phyloP scores from a whole-genome alignment of 2,113 vertebrate genomes.

The Elaphurus davidianus region DNA sequence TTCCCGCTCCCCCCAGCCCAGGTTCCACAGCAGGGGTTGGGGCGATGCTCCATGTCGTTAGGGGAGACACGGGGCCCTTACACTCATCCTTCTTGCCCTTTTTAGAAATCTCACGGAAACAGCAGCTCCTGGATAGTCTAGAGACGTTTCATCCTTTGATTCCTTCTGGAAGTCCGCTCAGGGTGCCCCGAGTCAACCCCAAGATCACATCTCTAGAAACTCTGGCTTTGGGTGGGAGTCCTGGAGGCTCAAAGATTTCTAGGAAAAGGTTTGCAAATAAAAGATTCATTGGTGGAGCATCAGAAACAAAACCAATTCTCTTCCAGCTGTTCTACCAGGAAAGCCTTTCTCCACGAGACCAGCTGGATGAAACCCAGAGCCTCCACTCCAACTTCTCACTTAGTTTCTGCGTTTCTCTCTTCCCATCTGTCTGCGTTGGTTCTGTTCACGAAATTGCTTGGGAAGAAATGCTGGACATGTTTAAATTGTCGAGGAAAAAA shows the following conservation, averaged over 20 bases:
- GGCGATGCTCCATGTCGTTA: fast-evolving
- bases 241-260: not conserved
- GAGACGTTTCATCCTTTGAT: not conserved
- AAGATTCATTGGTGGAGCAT: not conserved
- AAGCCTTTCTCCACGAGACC: not conserved
- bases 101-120: constrained; percentile 36
- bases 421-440: too few relatives aligned
- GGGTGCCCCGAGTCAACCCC: not conserved
- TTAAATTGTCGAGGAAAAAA: not conserved
- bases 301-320: not conserved
- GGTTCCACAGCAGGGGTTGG: not conserved
- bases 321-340: not conserved
- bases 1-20: not conserved
- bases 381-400: not conserved
- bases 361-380: not conserved
- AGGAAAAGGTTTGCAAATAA: constrained; percentile 29
- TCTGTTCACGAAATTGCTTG: not conserved
- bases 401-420: not conserved
- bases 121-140: not conserved
- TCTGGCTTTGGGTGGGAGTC: not conserved
- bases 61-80: not conserved
- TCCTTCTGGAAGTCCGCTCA: not conserved
- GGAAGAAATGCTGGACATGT: not conserved
- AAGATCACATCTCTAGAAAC: not conserved
- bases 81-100: not conserved